These are phyloP conservation scores for Yponomeuta sedellus DNA, from an alignment of 2,888 invertebrate genomes.

Conservation along the genomic window DNA sequence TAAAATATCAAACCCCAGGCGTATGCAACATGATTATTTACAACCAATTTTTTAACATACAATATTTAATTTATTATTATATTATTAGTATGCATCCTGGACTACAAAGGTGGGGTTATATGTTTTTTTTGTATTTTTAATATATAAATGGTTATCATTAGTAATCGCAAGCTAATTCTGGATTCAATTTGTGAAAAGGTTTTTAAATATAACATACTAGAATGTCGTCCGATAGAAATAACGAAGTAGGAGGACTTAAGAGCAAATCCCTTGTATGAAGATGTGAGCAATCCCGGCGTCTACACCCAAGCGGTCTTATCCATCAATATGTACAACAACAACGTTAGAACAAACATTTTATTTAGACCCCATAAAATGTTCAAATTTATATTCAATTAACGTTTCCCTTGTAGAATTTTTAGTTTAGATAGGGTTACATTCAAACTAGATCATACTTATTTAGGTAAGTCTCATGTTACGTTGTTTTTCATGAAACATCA, in stretches of 20 bases:
- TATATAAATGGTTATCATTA: constrained; percentile 54
- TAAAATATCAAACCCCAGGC: constrained; percentile 50
- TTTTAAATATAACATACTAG: constrained; percentile 51
- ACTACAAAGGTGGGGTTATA: constrained; percentile 48
- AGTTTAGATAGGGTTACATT: background rate
- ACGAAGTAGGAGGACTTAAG: constrained; percentile 66
- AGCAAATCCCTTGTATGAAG: constrained; percentile 66
- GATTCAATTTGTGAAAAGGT: constrained; percentile 55
- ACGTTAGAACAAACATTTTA: constrained; percentile 36
- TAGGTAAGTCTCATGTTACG: background rate
- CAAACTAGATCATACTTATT: background rate
- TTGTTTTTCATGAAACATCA: background rate
- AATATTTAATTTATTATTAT: constrained; percentile 8
- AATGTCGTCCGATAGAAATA: constrained; percentile 54
- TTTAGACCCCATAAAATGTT: background rate
- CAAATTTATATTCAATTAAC: constrained; percentile 30
- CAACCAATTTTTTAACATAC: constrained; percentile 40
- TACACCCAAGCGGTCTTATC: constrained; percentile 59
- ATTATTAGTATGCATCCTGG: constrained; percentile 29
- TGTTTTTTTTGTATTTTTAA: constrained; percentile 24
- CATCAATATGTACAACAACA: constrained; percentile 64
- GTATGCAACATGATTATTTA: constrained; percentile 52
- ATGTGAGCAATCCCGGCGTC: constrained; percentile 70
- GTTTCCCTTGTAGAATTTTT: background rate
- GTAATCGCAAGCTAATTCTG: constrained; percentile 67